Base-by-base conservation (phyloP, 64 coral and sea anemone species). In the Dendronephthya gigantea region DNA sequence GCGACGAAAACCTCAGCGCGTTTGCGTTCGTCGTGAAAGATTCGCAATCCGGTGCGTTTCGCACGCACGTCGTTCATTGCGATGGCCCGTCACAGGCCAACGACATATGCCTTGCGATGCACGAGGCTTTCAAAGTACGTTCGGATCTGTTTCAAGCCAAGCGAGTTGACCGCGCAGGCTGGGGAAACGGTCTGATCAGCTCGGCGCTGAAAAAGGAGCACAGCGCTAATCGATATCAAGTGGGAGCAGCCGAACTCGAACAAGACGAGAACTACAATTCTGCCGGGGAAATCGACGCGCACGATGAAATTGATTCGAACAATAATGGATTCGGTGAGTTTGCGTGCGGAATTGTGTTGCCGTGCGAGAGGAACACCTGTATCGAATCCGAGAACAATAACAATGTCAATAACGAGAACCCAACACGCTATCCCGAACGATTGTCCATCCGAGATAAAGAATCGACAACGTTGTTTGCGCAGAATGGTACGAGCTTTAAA, bases 261-360 rank as follows among this genome's bases (percentile, higher is more conserved):
- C 17, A n/a, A 62, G 25, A 62, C 55, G 55, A 1, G 11, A 45
- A 6, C 29, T 17, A 30, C 58, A 17, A 30, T 66, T 66, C 29
- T 3, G 22, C 19, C 6, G 14, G 19, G 58, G 58, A 66, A 66
- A 66, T 7, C 14, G 58, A 15, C 6, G 58, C 6, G 0, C 19
- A 79, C n/a, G 29, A 34, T 79, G 72, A 29, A 34, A 39, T 12
- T 9, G 72, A 79, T 39, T 79, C 36, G 31, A 79, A 79, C 22
- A 79, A 79, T 35, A 79, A 79, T 79, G 58, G 58, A 66, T 79
- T 79, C 28, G 72, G 72, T 4, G 72, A 79, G 32, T 33, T 79
- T 79, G 72, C 72, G 12, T 79, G 72, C 32, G 72, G 19, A 9
- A 19, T 79, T 19, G 32, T 39, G 16, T 19, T 36, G 7, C 27